Evolutionary conservation across 2,113 vertebrate species (phyloP), one percentile per base, ranked within the genome.

Genomic region (Corythaixoides concolor): DNA sequence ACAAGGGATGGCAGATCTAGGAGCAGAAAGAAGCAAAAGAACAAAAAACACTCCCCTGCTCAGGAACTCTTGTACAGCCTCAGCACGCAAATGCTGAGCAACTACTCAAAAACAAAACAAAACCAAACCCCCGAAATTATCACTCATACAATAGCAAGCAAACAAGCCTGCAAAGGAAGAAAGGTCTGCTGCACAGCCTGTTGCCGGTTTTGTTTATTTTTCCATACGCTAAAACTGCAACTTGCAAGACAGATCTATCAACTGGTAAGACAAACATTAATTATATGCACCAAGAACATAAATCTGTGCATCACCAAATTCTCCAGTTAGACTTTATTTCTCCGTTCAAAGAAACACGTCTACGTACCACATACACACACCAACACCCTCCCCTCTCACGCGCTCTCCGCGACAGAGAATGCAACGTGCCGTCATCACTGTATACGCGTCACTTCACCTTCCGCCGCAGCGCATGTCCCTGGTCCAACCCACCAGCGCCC

Each of bases 391-490:
- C 53, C 33, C 28, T 41, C 89, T 41, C 45, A 22, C 15, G 12
- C 3, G 2, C 15, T 39, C 32, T 23, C 43, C 4, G 1, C 4
- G 3, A 39, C 17, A 14, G 43, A 67, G 59, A 43, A 5, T 37
- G 56, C 53, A 21, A 17, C 35, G 28, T 0, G 0, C 43, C 14
- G 0, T 35, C 56, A 19, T 5, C 1, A 1, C 53, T 14, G 11
- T 1, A 30, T 0, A 50, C 0, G 0, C 1, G 1, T 15, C 8
- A 0, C 60, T 73, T 58, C 55, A 28, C 7, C 56, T 45, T 43
- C 62, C 2, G 2, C 37, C 0, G 0, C 35, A 26, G 74, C 7
- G 9, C 41, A 12, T 0, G 0, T 16, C 45, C 63, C 68, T 3
- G 20, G n/a, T 11, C 43, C 60, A 37, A 9, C 41, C 52, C 43